Conservation (phyloP, 1,140 invertebrate genomes). For the Caerostris darwini region DNA sequence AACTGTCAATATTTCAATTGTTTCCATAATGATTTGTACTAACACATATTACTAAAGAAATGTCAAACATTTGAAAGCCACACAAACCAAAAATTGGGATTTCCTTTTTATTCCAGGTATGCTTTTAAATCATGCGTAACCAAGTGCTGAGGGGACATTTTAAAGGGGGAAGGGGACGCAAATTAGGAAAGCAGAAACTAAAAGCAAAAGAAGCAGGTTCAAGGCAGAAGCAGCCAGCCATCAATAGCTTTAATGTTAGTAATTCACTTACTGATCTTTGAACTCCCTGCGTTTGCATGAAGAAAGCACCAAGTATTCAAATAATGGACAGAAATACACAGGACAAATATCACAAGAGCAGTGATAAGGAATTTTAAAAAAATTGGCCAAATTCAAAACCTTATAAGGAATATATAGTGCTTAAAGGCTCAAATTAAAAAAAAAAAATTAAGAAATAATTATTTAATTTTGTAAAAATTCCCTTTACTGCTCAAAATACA, state of each 20-base stretch:
- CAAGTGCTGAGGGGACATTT: background rate
- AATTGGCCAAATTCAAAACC: background rate
- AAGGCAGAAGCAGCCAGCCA: constrained; percentile 38
- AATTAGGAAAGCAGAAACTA: constrained; percentile 20
- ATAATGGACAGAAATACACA: background rate
- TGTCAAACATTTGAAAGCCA: background rate
- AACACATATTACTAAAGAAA: background rate
- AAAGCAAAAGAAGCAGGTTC: constrained; percentile 41
- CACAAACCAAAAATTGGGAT: background rate
- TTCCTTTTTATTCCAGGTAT: background rate
- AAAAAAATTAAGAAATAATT: background rate
- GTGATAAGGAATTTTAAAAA: constrained; percentile 15
- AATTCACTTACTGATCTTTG: constrained; percentile 80
- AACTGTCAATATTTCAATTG: background rate
- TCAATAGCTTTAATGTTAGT: constrained; percentile 9
- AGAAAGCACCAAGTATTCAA: constrained; percentile 56
- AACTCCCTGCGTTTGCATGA: constrained; percentile 79
- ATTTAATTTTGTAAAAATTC: background rate
- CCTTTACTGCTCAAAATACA: background rate
- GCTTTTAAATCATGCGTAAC: background rate
- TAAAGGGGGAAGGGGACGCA: background rate
- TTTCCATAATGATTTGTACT: background rate
- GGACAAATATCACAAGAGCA: background rate
- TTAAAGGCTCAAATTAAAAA: background rate
- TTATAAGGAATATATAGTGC: background rate